Evolutionary conservation across 2,888 invertebrate species (phyloP).

Genomic region (Macroteleia sp.): DNA sequence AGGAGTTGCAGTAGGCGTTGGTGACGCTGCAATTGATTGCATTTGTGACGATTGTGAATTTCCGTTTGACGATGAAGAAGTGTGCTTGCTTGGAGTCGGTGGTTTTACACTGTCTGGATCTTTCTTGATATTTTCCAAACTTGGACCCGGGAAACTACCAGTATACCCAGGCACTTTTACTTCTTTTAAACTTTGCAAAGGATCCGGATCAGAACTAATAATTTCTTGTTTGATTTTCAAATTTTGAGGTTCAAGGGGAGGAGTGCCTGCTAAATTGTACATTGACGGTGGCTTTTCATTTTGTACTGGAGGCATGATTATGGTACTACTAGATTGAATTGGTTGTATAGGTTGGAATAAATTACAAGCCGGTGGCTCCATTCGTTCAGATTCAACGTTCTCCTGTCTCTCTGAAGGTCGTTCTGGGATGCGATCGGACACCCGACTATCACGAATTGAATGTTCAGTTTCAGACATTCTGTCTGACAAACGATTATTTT

Average conservation of each 20-base stretch:
- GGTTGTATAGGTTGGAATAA: slow-evolving; percentile 81
- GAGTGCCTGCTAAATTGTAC: slow-evolving; percentile 78
- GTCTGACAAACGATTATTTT: slow-evolving; percentile 73
- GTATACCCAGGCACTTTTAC: slow-evolving; percentile 91
- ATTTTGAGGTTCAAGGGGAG: slow-evolving; percentile 88
- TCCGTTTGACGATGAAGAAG: slow-evolving; percentile 71
- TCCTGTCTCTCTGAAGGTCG: slow-evolving; percentile 67
- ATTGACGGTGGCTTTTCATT: slow-evolving; percentile 73
- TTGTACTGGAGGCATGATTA: slow-evolving; percentile 66
- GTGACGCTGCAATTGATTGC: slow-evolving; percentile 80
- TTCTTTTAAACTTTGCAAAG: slow-evolving; percentile 91
- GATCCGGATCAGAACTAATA: slow-evolving; percentile 86
- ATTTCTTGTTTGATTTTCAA: slow-evolving; percentile 90
- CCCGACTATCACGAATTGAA: slow-evolving; percentile 45
- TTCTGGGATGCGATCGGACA: slow-evolving; percentile 60
- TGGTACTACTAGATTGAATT: slow-evolving; percentile 69
- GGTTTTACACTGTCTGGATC: slow-evolving; percentile 87
- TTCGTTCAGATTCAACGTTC: slow-evolving; percentile 68
- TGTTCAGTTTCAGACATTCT: slow-evolving; percentile 69
- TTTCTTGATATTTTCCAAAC: slow-evolving; percentile 90
- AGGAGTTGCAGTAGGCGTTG: slow-evolving; percentile 84
- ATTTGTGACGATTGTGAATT: slow-evolving; percentile 73
- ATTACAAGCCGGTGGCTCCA: slow-evolving; percentile 71
- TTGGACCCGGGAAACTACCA: slow-evolving; percentile 87
- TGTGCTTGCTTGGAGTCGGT: slow-evolving; percentile 80